A percentile compares a stretch with the other conserved stretches of the same genome.
These are phyloP conservation scores for Steinernema scapterisci DNA, from an alignment of 2,888 invertebrate genomes.

Conservation along the genomic window DNA sequence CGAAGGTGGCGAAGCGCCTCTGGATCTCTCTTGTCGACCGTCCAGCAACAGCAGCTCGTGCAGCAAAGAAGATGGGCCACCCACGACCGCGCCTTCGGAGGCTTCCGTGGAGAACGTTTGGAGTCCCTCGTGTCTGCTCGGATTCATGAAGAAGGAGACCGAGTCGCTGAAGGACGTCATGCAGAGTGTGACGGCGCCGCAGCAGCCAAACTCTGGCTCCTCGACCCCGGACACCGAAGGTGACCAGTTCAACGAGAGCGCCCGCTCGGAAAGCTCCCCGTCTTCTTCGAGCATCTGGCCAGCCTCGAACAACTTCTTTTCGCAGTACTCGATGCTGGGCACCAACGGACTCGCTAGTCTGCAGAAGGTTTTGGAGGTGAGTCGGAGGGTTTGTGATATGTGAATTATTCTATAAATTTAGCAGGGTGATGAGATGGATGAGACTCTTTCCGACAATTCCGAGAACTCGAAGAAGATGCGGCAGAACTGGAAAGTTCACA, in stretches of 20 bases:
- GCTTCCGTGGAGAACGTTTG: neutral
- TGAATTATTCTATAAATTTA: constrained; percentile 32
- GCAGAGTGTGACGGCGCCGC: constrained; percentile 7
- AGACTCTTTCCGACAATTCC: constrained; percentile 8
- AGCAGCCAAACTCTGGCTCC: neutral
- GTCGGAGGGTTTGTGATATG: constrained; percentile 26
- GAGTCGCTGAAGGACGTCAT: constrained; percentile 39
- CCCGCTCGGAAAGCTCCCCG: constrained; percentile 34
- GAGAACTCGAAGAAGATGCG: constrained; percentile 63
- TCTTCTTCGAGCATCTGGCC: constrained; percentile 53
- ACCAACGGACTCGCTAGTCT: constrained; percentile 52
- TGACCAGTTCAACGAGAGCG: neutral
- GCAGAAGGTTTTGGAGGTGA: constrained; percentile 55
- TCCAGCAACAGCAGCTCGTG: constrained; percentile 20
- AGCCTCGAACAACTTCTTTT: constrained; percentile 44
- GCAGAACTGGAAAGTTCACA: constrained; percentile 70
- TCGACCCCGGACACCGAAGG: neutral
- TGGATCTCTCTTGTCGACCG: constrained; percentile 34
- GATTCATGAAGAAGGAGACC: constrained; percentile 44
- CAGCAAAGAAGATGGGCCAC: constrained; percentile 7
- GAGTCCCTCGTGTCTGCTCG: constrained; percentile 14
- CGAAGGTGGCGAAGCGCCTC: constrained; percentile 33
- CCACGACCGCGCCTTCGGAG: constrained; percentile 5
- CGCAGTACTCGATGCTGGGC: constrained; percentile 58
- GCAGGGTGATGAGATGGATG: constrained; percentile 40